Conservation (phyloP, 2,113 vertebrate species). For the mouse (Mus musculus) region GRCm39 chr1:84463501-84464000, state of each 20-base stretch:
- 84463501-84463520: rapidly evolving
- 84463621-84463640: neutral
- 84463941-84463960: too few relatives aligned
- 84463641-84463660: neutral
- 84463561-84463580: neutral
- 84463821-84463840: neutral
- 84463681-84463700: neutral
- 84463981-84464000: neutral
- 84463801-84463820: neutral
- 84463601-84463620: neutral
- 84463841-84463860: neutral
- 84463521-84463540: neutral
- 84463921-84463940: neutral
- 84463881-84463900: neutral
- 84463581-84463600: neutral
- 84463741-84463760: neutral
- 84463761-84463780: neutral
- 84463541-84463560: neutral
- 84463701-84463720: neutral
- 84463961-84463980: neutral
- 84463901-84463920: neutral
- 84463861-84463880: neutral
- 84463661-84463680: neutral
- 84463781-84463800: neutral
- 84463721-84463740: neutral